Conservation (phyloP, 2,888 invertebrate species). For the Temnothorax rugatulus region DNA sequence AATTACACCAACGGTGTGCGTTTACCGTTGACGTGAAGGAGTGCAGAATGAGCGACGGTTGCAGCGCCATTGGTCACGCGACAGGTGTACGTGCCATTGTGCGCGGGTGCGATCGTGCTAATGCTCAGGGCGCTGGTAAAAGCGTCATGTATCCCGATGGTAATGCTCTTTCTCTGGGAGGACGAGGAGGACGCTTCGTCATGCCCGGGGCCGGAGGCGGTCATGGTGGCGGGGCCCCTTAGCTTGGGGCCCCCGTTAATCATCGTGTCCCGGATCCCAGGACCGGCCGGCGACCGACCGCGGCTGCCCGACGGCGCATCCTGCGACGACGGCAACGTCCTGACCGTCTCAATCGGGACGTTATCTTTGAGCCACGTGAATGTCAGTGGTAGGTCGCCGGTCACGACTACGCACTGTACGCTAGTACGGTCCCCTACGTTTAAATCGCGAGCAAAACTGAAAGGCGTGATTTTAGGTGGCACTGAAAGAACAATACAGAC, state of each 20-base stretch:
- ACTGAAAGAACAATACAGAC: slow-evolving; percentile 86
- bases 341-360: slow-evolving; percentile 85
- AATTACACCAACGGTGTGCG: slow-evolving; percentile 81
- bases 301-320: slow-evolving; percentile 76
- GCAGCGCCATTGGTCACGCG: slow-evolving; percentile 88
- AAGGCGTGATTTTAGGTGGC: slow-evolving; percentile 90
- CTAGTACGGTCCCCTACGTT: slow-evolving; percentile 89
- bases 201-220: slow-evolving; percentile 61
- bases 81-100: slow-evolving; percentile 89
- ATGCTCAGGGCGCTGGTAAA: slow-evolving; percentile 89
- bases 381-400: slow-evolving; percentile 89
- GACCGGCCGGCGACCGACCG: slow-evolving; percentile 67
- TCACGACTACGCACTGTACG: slow-evolving; percentile 88
- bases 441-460: slow-evolving; percentile 89
- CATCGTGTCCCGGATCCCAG: slow-evolving; percentile 66
- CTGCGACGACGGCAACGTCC: slow-evolving; percentile 72
- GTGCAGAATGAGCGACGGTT: slow-evolving; percentile 88
- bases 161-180: slow-evolving; percentile 84
- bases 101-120: slow-evolving; percentile 88
- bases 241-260: slow-evolving; percentile 71
- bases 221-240: slow-evolving; percentile 70
- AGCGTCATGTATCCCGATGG: slow-evolving; percentile 88
- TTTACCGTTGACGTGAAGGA: slow-evolving; percentile 89
- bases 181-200: slow-evolving; percentile 69
- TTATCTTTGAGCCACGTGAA: slow-evolving; percentile 90